Conservation (phyloP, 2,888 invertebrate genomes). For the Nesidiocoris tenuis region DNA sequence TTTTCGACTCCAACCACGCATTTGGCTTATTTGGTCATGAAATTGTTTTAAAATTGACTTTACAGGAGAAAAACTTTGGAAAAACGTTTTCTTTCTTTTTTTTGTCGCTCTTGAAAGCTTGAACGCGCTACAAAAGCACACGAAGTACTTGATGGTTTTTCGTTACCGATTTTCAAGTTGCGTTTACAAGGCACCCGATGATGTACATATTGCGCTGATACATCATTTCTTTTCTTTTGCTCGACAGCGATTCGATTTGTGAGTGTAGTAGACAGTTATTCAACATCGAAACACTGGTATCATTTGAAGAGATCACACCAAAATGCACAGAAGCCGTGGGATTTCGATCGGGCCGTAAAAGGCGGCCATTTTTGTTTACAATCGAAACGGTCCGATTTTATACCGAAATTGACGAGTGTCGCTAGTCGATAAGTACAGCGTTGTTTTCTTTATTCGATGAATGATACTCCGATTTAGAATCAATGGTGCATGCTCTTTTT, state of each 20-base stretch:
- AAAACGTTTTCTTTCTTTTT: no score
- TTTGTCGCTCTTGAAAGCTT: neutral
- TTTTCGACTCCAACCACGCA: neutral
- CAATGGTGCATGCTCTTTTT: slow-evolving; percentile 39
- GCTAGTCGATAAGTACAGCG: neutral
- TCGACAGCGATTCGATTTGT: slow-evolving; percentile 1
- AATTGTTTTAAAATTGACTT: neutral
- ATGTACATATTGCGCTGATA: slow-evolving; percentile 30
- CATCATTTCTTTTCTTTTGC: slow-evolving; percentile 12
- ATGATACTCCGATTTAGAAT: slow-evolving; percentile 29
- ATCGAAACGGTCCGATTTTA: no score
- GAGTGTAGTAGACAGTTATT: slow-evolving; percentile 34
- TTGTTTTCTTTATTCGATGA: slow-evolving; percentile 8
- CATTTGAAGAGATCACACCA: slow-evolving; percentile 20
- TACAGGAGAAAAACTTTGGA: neutral
- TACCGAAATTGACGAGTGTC: no score
- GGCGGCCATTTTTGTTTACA: neutral
- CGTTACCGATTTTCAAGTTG: neutral
- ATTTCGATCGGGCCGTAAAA: neutral
- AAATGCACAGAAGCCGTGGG: slow-evolving; percentile 25
- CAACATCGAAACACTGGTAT: slow-evolving; percentile 16
- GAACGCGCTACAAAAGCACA: neutral
- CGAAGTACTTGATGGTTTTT: neutral
- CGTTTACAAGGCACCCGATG: slow-evolving; percentile 20
- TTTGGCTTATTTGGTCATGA: neutral